A percentile compares a stretch with the other conserved stretches of the same genome.
Evolutionary conservation across 2,888 invertebrate genomes (phyloP).

Genomic region (Cordilura impudica): DNA sequence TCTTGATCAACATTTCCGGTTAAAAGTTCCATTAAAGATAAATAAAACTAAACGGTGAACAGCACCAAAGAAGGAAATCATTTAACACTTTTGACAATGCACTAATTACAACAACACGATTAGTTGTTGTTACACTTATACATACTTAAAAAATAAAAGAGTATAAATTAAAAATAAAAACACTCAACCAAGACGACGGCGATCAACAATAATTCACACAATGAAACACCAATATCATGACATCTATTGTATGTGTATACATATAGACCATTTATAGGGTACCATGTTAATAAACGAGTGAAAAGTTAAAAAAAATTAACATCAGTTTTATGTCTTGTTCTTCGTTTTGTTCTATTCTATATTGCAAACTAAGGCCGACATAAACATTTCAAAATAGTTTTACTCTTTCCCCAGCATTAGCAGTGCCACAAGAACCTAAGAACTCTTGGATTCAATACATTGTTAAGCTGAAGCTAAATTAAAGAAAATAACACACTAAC

Average conservation of each 20-base stretch:
- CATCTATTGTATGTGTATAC: neutral
- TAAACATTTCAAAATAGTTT: slow-evolving; percentile 1
- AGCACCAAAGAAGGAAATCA: slow-evolving; percentile 9
- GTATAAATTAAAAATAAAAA: neutral
- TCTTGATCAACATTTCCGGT: neutral
- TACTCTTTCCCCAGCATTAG: neutral
- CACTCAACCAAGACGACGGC: neutral
- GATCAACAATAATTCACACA: neutral
- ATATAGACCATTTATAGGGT: slow-evolving; percentile 16
- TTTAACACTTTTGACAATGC: slow-evolving; percentile 18
- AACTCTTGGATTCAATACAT: slow-evolving; percentile 30
- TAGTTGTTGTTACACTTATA: no score
- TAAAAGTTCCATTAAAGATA: slow-evolving; percentile 4
- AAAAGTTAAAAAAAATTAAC: slow-evolving; percentile 31
- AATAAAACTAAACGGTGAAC: slow-evolving; percentile 23
- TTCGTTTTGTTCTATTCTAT: neutral
- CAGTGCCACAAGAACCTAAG: slow-evolving; percentile 17
- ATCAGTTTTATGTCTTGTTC: slow-evolving; percentile 12
- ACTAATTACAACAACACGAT: slow-evolving; percentile 34
- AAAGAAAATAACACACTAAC: neutral
- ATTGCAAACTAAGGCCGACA: neutral
- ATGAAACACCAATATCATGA: no score
- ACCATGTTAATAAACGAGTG: slow-evolving; percentile 6
- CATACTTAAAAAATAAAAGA: slow-evolving; percentile 9
- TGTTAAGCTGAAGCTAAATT: neutral